These are phyloP conservation scores for Mico argentatus DNA, from an alignment of 2,797 vertebrate genomes.

Conservation along the genomic window DNA sequence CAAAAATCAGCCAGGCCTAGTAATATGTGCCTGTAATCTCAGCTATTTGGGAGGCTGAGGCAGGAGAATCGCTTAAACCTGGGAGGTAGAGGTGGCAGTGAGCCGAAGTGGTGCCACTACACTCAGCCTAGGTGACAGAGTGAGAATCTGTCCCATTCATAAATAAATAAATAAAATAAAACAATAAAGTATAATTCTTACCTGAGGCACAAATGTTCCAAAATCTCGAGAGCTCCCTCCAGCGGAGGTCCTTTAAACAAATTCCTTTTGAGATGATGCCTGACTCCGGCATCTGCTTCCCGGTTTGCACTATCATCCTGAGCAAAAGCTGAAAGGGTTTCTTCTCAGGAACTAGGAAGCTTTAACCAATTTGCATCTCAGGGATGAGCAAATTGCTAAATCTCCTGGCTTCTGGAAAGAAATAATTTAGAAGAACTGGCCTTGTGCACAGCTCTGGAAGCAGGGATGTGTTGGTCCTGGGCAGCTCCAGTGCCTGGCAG, in stretches of 20 bases:
- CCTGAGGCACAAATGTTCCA: not conserved
- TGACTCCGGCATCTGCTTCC: not conserved
- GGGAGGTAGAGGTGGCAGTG: too few species aligned
- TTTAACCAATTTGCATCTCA: not conserved
- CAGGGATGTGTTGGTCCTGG: not conserved
- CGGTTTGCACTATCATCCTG: not conserved
- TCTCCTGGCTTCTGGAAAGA: not conserved
- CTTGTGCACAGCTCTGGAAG: not conserved
- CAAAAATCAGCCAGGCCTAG: not conserved
- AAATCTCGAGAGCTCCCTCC: too few species aligned
- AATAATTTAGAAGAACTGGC: not conserved
- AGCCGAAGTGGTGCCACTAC: too few species aligned
- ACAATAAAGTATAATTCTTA: not conserved
- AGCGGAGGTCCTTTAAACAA: accelerated
- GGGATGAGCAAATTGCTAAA: not conserved
- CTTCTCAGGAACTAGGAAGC: not conserved
- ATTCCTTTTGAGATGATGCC: not conserved
- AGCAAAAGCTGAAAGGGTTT: not conserved
- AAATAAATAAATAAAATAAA: too few species aligned
- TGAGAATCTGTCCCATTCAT: too few species aligned
- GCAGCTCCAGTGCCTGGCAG: accelerated
- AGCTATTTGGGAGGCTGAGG: too few species aligned
- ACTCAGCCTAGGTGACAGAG: too few species aligned
- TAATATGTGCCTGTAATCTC: not conserved
- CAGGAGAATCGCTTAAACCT: too few species aligned